Base-by-base conservation (phyloP, 2,113 vertebrate species). In the Pimephales promelas region DNA sequence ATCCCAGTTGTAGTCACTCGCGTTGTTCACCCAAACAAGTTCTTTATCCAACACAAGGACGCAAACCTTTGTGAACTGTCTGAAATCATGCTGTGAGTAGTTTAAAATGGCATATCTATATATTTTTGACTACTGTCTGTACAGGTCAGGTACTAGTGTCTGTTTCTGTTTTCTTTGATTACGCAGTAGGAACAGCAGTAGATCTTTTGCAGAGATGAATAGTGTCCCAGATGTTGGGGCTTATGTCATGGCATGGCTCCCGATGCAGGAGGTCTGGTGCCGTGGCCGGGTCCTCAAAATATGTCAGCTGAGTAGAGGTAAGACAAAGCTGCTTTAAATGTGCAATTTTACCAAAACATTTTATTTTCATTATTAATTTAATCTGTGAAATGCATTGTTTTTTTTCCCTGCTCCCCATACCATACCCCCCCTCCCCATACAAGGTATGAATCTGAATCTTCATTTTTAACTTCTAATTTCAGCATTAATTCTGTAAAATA, bases 211-310 rank as follows among this genome's bases (percentile, higher is more conserved):
- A 0, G 90, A 91, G 82, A 89, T 90, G 83, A 93, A 90, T 81
- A 87, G 87, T 81, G 89, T 94, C 85, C 94, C 93, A 86, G 92
- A 92, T 85, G 92, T 93, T 49, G 93, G 93, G 62, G 75, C 88
- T 54, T 81, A 87, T 26, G 93, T 93, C 54, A 84, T 93, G 75
- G 91, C 87, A 47, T 93, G 92, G 92, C 89, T 93, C 76, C 72
- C 90, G 3, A 64, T 90, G 62, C 88, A 89, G 16, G 74, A 91
- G 84, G 88, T 90, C 72, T 94, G 94, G 93, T 92, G 90, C 86
- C 91, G 94, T 34, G 87, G 86, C 84, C 91, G 90, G 88, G 94
- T 95, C 85, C 85, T 86, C 3, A 93, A 90, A 87, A 94, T 95
- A 74, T 93, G 91, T 85, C 93, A 92, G 4, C 84, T 93, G 7